Base-by-base conservation (phyloP, 2,888 invertebrate species). In the Cephus pulcher region DNA sequence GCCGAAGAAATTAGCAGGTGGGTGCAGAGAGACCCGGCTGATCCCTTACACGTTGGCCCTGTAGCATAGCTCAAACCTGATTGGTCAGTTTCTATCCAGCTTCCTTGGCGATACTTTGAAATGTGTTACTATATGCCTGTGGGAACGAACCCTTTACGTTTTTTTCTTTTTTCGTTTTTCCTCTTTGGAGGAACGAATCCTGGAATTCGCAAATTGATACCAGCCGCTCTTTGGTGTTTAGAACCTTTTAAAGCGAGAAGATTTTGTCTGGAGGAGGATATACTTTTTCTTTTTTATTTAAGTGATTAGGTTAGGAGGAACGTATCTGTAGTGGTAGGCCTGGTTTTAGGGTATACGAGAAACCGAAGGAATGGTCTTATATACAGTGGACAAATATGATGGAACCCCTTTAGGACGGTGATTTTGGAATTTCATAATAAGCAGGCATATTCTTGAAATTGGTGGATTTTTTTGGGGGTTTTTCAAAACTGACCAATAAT, bases 1-100 rank as follows among this genome's bases (percentile, higher is more conserved):
- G 88, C 87, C 81, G 78, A 80, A 85, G 86, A 86, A 88, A 87
- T 88, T 88, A 88, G 86, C 88, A 87, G 87, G 85, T 86, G 88
- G 86, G 85, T 84, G 83, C 81, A 86, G 85, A 56, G 56, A 56
- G 56, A 56, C 56, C 56, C 2, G 15, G 56, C 56, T 23, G 15
- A 56, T 56, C 23, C 23, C 56, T 56, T 56, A 56, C 23, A 56
- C 56, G 56, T 23, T 56, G 23, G 23, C 56, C 9, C 9, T 56
- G 9, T 56, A 1, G 56, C 56, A 56, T 23, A 23, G 56, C 56
- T 56, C 56, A 23, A 23, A 56, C 56, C 56, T 56, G 23, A 56
- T 56, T 56, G 56, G 56, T 56, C 56, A 56, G 56, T 9, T 23
- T 56, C 56, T 15, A 56, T 56, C 23, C 23, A 56, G 56, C 56